Evolutionary conservation across 1,140 invertebrate genomes (phyloP).

Genomic region (Lucilia sericata): DNA sequence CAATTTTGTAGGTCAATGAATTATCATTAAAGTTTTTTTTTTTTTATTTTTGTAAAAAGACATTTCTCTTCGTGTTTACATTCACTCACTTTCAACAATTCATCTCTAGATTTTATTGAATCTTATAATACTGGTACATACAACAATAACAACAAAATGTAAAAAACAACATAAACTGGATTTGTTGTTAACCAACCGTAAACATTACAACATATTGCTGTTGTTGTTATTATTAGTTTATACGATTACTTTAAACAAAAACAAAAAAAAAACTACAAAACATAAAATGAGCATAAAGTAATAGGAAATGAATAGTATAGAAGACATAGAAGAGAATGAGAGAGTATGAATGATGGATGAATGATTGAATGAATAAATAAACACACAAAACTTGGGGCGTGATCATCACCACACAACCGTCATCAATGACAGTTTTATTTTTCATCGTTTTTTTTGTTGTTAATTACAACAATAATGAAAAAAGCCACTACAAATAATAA

Average conservation of each 20-base stretch:
- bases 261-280: background rate
- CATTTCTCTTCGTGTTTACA: background rate
- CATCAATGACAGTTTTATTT: constrained; percentile 5
- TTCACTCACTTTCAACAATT: background rate
- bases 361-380: background rate
- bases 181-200: constrained; percentile 16
- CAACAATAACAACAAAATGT: background rate
- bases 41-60: too few species aligned
- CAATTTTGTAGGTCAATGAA: background rate
- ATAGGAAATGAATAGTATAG: background rate
- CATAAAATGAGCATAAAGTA: background rate
- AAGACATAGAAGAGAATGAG: constrained; percentile 1
- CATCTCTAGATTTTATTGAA: too few species aligned
- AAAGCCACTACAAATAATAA: background rate
- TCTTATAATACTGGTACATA: background rate
- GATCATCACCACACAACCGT: constrained; percentile 22
- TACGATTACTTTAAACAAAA: background rate
- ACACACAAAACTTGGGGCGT: constrained; percentile 18
- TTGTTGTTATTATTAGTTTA: background rate
- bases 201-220: background rate
- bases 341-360: background rate
- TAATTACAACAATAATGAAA: too few species aligned
- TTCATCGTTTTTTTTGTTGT: background rate
- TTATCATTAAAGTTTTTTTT: background rate
- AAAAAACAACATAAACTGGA: background rate